phyloP scores from a whole-genome alignment of 2,797 vertebrate species.

The Lithobates pipiens region DNA sequence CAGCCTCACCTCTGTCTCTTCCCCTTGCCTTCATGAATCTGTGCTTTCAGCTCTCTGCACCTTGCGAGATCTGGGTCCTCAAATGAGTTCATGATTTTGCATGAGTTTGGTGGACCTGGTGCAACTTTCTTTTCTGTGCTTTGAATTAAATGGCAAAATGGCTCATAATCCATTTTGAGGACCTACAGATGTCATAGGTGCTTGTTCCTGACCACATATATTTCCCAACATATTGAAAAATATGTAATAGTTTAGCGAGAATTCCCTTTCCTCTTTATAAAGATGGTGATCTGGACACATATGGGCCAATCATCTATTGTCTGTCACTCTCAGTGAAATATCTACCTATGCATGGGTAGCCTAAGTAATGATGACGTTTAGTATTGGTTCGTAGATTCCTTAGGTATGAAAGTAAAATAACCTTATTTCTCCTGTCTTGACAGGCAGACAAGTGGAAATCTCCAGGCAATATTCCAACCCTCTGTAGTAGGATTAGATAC shows the following conservation, averaged over 20 bases:
- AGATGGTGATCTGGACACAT: not conserved
- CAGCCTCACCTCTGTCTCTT: no score
- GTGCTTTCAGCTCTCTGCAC: no score
- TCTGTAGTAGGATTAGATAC: conserved; percentile 6
- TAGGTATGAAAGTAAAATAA: not conserved
- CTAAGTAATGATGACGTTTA: not conserved
- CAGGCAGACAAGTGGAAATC: not conserved
- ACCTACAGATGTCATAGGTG: no score
- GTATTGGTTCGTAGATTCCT: not conserved
- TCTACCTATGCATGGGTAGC: not conserved
- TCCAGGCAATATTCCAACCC: not conserved
- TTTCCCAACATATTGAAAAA: no score
- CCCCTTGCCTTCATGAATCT: no score
- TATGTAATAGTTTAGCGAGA: not conserved
- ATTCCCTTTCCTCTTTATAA: not conserved
- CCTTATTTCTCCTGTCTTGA: not conserved
- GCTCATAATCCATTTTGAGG: no score
- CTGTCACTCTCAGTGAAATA: not conserved
- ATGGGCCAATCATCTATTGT: not conserved
- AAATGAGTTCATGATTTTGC: no score
- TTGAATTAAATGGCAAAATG: no score
- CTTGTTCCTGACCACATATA: no score
- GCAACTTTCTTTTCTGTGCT: no score
- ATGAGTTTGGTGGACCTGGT: no score
- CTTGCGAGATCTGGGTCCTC: no score